Conservation (phyloP, 1,140 invertebrate species). For the Drosophila grimshawi region DNA sequence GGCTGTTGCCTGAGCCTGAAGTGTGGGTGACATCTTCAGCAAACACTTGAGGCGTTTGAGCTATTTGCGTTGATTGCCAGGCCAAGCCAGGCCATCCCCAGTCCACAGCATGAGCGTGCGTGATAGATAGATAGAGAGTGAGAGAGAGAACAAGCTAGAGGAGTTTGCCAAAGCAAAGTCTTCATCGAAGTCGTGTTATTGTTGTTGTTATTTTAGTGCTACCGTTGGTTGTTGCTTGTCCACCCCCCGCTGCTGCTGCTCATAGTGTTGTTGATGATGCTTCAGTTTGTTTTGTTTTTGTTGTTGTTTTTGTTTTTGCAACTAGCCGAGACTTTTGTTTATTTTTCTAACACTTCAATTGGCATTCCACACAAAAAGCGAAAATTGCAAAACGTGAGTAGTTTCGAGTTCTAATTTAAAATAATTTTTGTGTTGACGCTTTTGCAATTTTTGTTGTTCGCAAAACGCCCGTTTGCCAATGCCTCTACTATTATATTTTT, state of each 20-base stretch:
- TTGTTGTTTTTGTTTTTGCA: conserved; percentile 52
- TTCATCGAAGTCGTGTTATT: conserved; percentile 71
- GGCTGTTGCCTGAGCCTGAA: conserved; percentile 55
- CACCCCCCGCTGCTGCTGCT: conserved; percentile 23
- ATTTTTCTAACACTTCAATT: conserved; percentile 83
- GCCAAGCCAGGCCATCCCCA: conserved; percentile 18
- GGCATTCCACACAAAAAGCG: conserved; percentile 80
- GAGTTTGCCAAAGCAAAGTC: conserved; percentile 39
- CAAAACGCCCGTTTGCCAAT: conserved; percentile 49
- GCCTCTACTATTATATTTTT: conserved; percentile 31
- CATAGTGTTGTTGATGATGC: conserved; percentile 72
- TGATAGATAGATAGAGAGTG: conserved; percentile 38
- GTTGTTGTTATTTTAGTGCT: conserved; percentile 81
- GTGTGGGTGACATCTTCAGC: conserved; percentile 82
- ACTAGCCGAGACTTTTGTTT: conserved; percentile 73
- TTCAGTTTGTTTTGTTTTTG: conserved; percentile 65
- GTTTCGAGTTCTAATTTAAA: conserved; percentile 83
- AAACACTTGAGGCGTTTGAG: conserved; percentile 82
- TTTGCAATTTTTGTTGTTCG: conserved; percentile 70
- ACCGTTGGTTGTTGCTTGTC: conserved; percentile 61
- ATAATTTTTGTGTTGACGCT: conserved; percentile 83
- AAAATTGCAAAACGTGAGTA: conserved; percentile 83
- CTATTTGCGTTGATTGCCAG: conserved; percentile 83
- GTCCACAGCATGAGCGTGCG: conserved; percentile 13
- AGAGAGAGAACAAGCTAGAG: conserved; percentile 14